Evolutionary conservation across 2,888 invertebrate species (phyloP).

Genomic region (Leuctra nigra): DNA sequence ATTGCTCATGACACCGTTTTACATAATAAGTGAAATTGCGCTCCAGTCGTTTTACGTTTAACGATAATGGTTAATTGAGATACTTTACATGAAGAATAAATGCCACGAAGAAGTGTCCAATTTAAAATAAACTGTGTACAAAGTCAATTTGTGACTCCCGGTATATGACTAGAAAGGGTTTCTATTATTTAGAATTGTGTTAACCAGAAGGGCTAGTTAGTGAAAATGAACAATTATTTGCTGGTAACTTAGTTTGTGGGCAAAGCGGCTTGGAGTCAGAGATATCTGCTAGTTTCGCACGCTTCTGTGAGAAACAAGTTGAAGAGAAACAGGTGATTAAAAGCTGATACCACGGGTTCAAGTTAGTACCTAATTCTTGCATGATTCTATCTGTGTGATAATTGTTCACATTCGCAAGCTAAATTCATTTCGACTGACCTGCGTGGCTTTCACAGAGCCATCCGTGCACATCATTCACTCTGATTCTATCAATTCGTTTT

Average conservation of each 20-base stretch:
- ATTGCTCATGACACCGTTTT: neutral
- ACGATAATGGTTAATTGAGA: constrained; percentile 1
- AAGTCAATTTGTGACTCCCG: neutral
- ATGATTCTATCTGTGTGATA: no score
- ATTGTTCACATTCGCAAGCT: no score
- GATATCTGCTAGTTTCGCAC: constrained; percentile 12
- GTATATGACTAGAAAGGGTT: neutral
- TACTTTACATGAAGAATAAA: neutral
- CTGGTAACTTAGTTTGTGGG: neutral
- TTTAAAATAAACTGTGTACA: neutral
- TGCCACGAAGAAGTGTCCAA: neutral
- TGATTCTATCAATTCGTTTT: no score
- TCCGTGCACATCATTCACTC: no score
- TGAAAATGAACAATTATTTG: neutral
- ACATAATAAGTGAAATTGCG: neutral
- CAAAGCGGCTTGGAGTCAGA: neutral
- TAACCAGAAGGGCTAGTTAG: neutral
- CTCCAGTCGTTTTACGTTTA: neutral
- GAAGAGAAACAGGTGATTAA: constrained; percentile 7
- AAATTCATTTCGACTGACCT: no score
- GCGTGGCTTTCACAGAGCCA: no score
- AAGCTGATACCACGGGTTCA: no score
- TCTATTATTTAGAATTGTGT: neutral
- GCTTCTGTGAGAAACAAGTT: neutral
- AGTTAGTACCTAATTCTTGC: no score